Evolutionary conservation across 2,888 invertebrate species (phyloP).

Genomic region (Rhyacophila evoluta): DNA sequence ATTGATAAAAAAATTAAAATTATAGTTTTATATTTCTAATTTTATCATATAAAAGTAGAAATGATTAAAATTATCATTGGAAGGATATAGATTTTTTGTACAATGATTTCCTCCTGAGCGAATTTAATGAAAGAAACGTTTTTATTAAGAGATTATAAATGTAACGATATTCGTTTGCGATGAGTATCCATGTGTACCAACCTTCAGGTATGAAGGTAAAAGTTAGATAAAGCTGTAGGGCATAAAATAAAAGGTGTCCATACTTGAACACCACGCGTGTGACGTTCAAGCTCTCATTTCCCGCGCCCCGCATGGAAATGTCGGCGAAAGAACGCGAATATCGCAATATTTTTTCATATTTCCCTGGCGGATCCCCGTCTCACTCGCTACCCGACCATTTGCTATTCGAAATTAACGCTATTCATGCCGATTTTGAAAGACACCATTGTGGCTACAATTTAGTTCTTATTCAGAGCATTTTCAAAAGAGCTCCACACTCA

Average conservation of each 20-base stretch:
- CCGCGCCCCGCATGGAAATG: slow-evolving; percentile 36
- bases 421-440: slow-evolving; percentile 72
- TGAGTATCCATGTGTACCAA: background rate
- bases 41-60: too few species aligned
- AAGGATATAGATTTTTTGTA: too few species aligned
- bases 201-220: background rate
- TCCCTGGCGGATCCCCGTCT: slow-evolving; percentile 43
- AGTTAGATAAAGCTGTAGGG: background rate
- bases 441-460: slow-evolving; percentile 74
- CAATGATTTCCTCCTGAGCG: too few species aligned
- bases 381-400: slow-evolving; percentile 52
- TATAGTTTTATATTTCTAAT: too few species aligned
- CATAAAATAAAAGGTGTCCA: background rate
- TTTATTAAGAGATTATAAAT: too few species aligned
- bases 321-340: slow-evolving; percentile 39
- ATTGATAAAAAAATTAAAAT: too few species aligned
- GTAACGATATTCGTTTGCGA: too few species aligned
- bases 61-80: too few species aligned
- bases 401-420: slow-evolving; percentile 70
- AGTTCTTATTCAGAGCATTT: slow-evolving; percentile 71
- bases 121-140: too few species aligned
- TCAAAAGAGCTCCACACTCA: slow-evolving; percentile 59
- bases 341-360: slow-evolving; percentile 54
- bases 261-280: background rate
- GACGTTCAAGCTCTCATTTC: background rate